phyloP scores from a whole-genome alignment of 2,797 vertebrate species.

The Cuniculus paca region DNA sequence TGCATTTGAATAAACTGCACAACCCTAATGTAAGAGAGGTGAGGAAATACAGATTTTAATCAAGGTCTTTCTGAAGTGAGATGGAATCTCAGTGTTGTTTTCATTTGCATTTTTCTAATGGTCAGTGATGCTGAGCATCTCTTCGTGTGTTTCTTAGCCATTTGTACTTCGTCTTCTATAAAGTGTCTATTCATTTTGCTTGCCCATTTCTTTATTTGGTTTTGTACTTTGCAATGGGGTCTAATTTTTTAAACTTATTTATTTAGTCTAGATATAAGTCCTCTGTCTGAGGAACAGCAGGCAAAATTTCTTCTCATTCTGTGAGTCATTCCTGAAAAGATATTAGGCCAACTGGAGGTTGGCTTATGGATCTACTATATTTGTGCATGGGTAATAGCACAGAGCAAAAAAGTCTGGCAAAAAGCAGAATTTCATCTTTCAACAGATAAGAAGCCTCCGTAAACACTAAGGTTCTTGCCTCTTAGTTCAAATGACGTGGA shows the following conservation, averaged over 20 bases:
- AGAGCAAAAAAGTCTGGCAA: not conserved
- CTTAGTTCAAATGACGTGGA: not conserved
- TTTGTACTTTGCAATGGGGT: not conserved
- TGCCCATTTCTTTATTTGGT: not conserved
- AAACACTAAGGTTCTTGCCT: conserved; percentile 36
- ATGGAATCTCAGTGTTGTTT: not conserved
- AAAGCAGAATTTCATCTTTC: conserved; percentile 34
- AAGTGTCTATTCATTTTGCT: not conserved
- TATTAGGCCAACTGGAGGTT: not conserved
- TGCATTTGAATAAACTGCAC: not conserved
- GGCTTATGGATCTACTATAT: not conserved
- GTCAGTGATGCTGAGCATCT: not conserved
- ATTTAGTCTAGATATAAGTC: not conserved
- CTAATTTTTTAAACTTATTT: not conserved
- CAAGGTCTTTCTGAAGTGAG: not conserved
- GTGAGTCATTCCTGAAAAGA: not conserved
- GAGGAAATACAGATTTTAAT: conserved; percentile 8
- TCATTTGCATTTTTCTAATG: not conserved
- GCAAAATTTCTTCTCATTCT: not conserved
- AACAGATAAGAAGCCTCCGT: conserved; percentile 1
- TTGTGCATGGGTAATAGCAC: not conserved
- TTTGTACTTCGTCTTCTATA: not conserved
- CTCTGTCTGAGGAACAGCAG: not conserved
- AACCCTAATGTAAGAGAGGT: not conserved
- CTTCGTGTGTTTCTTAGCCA: not conserved